These are phyloP conservation scores for Coelopa pilipes DNA, from an alignment of 2,888 invertebrate genomes.

Conservation along the genomic window DNA sequence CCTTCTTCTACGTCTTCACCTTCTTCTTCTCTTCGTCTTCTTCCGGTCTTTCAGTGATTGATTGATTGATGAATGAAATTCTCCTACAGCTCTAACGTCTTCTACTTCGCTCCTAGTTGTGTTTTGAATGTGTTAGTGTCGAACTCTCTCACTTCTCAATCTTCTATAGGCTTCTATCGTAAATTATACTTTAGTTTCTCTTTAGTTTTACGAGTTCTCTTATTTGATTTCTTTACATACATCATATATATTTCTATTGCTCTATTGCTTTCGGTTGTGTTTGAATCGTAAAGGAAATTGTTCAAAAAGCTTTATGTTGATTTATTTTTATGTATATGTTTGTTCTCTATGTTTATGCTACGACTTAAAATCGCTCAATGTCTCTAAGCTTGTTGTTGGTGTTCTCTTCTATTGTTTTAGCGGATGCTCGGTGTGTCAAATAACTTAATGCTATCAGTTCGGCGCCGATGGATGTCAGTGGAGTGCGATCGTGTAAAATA, in stretches of 20 bases:
- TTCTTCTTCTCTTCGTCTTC: neutral
- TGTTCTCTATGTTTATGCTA: neutral
- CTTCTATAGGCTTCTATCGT: too few species aligned
- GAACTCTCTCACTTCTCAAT: too few species aligned
- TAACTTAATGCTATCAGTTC: constrained; percentile 55
- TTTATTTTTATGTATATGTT: neutral
- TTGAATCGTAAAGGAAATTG: constrained; percentile 34
- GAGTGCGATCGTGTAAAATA: neutral
- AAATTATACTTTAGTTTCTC: neutral
- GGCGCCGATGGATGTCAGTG: constrained; percentile 46
- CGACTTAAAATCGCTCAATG: neutral
- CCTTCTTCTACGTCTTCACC: neutral
- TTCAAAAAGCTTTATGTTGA: constrained; percentile 21
- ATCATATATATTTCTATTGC: constrained; percentile 24
- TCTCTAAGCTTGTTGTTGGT: neutral
- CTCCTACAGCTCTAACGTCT: too few species aligned
- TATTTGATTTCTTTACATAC: constrained; percentile 4
- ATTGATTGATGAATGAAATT: neutral
- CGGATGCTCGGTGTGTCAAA: constrained; percentile 38
- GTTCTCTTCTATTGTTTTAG: constrained; percentile 25
- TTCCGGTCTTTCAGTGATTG: neutral
- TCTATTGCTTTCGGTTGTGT: constrained; percentile 39
- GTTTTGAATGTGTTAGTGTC: too few species aligned
- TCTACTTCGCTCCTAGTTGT: too few species aligned
- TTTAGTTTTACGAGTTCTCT: constrained; percentile 19